Conservation (phyloP, 2,797 vertebrate species). For the Sebastes paucispinis region DNA sequence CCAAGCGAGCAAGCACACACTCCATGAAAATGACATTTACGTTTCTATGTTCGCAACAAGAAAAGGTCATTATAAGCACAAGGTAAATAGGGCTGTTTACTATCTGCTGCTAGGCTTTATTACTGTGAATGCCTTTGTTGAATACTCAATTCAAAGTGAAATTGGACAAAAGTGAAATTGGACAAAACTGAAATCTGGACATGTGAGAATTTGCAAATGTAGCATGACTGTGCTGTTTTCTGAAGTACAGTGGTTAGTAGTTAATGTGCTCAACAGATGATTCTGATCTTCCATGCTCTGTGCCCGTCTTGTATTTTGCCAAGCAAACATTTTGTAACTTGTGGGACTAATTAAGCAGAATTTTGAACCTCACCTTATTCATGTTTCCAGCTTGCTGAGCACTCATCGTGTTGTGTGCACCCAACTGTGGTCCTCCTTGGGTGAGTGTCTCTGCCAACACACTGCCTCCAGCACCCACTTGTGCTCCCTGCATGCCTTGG, state of each 20-base stretch:
- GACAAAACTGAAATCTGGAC: background rate
- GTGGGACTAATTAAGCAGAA: background rate
- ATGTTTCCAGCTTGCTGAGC: slow-evolving; percentile 91
- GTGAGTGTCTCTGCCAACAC: slow-evolving; percentile 94
- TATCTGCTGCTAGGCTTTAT: background rate
- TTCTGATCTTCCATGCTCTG: background rate
- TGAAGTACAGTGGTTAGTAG: background rate
- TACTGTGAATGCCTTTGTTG: no score
- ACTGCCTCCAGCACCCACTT: slow-evolving; percentile 82
- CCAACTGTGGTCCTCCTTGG: slow-evolving; percentile 90
- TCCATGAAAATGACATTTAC: background rate
- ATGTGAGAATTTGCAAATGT: background rate
- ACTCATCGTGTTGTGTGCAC: slow-evolving; percentile 86
- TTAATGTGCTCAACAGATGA: background rate
- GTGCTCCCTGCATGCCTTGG: slow-evolving; percentile 85
- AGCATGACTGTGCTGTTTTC: background rate
- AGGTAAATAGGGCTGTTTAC: background rate
- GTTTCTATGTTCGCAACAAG: background rate
- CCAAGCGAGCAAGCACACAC: background rate
- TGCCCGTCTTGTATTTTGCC: background rate
- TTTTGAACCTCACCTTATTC: slow-evolving; percentile 88
- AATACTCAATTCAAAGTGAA: no score
- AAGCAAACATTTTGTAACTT: background rate
- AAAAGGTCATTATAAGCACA: background rate
- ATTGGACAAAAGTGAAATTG: no score